phyloP scores from a whole-genome alignment of 2,113 vertebrate genomes.

The Lophochroa leadbeateri region DNA sequence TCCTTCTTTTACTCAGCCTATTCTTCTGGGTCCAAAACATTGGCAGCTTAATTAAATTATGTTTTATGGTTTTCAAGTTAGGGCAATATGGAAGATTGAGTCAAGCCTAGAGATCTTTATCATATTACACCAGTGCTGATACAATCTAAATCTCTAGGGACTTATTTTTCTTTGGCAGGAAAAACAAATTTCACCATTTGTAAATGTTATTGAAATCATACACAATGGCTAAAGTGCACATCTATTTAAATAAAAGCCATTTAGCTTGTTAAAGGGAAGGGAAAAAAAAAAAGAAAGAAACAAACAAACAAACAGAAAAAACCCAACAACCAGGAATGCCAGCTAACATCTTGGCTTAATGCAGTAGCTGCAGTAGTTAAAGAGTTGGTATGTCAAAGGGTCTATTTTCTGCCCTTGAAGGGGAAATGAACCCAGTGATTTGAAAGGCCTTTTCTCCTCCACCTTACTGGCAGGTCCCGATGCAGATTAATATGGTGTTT shows the following conservation, averaged over 20 bases:
- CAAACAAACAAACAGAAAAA: not conserved
- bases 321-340: not conserved
- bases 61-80: constrained; percentile 30
- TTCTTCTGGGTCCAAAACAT: not conserved
- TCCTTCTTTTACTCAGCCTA: not conserved
- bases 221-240: constrained; percentile 34
- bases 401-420: not conserved
- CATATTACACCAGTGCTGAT: constrained; percentile 19
- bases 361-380: not conserved
- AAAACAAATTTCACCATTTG: constrained; percentile 51
- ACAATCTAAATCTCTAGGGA: constrained; percentile 40
- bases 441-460: not conserved
- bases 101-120: constrained; percentile 48
- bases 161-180: constrained; percentile 45
- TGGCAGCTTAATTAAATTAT: constrained; percentile 11
- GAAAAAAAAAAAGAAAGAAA: not conserved
- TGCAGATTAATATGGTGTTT: not conserved
- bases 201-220: constrained; percentile 58
- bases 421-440: constrained; percentile 1
- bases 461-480: not conserved
- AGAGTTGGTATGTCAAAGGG: not conserved
- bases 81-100: not conserved
- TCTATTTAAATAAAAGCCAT: constrained; percentile 56
- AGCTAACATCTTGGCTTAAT: constrained; percentile 6
- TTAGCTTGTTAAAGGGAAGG: not conserved